phyloP scores from a whole-genome alignment of 1,140 invertebrate genomes.

The Arion vulgaris region DNA sequence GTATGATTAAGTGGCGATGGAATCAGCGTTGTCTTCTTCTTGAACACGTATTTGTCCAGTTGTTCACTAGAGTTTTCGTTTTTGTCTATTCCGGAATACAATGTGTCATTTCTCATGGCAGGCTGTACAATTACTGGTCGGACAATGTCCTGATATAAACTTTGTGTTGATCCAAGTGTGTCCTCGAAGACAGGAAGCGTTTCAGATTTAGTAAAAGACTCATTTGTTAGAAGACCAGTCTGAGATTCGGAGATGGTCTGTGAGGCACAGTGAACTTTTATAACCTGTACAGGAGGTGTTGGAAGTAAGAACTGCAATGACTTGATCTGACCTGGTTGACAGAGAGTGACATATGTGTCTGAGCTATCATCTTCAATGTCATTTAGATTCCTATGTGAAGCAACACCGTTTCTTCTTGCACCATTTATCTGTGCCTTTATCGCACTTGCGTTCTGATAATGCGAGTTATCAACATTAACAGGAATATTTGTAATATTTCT shows the following conservation, averaged over 20 bases:
- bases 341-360: not conserved
- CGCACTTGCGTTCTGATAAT: conserved; percentile 20
- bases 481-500: not conserved
- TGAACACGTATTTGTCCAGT: not conserved
- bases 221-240: not conserved
- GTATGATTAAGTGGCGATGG: not conserved
- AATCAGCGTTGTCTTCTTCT: conserved; percentile 1
- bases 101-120: not conserved
- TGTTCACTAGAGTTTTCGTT: too few relatives aligned
- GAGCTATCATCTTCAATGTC: not conserved
- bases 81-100: too few relatives aligned
- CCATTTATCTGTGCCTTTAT: not conserved
- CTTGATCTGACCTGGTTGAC: not conserved
- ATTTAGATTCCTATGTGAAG: too few relatives aligned
- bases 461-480: not conserved
- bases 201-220: conserved; percentile 2
- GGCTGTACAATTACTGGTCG: too few relatives aligned
- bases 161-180: conserved; percentile 14
- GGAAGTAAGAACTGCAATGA: not conserved
- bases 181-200: conserved; percentile 31
- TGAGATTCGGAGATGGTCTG: conserved; percentile 29
- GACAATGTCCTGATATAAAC: not conserved
- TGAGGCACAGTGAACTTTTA: conserved; percentile 19
- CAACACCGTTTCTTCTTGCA: not conserved
- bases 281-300: not conserved